Base-by-base conservation (phyloP, 2,113 vertebrate genomes). In the Bagarius yarrelli region DNA sequence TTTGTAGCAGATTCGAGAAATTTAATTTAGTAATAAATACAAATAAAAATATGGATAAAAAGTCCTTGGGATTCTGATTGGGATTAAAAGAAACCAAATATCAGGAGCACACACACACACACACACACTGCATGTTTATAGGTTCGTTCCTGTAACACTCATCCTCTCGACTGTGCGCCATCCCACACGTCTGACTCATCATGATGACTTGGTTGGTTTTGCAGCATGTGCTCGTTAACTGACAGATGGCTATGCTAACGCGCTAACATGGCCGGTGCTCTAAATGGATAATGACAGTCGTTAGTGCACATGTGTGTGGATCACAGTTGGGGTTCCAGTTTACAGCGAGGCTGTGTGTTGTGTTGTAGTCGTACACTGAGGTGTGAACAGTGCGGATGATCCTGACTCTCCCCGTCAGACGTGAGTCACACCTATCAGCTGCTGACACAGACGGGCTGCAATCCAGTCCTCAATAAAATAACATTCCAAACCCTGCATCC, bases 161-260 rank as follows among this genome's bases (percentile, higher is more conserved):
- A 64, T 83, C 63, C 63, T 27, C 80, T 76, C 69, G 44, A 55
- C 66, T 79, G 34, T 21, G 11, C 78, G 66, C 76, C 40, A 2
- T 83, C 78, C 78, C 76, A 76, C 78, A 34, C 59, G 23, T 32
- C 19, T 81, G 83, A 77, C 50, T 81, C 79, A 84, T 56, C 53
- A 60, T 81, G 53, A 81, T 27, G 52, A 53, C 66, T 32, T 40
- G 27, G 50, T 8, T 52, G 11, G 60, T 44, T 55, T 72, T 81
- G 64, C 67, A 84, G 60, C 79, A 64, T 66, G 75, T 66, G 27
- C 61, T 78, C 1, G 11, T 53, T 79, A 61, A 70, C 44, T 30
- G 73, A 77, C 79, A 81, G 83, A 84, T 84, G 83, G 79, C 59
- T 27, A 25, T 4, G 52, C 61, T 66, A 78, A 63, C 47, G 8